phyloP scores from a whole-genome alignment of 2,797 vertebrate genomes.

The Coregonus ussuriensis region DNA sequence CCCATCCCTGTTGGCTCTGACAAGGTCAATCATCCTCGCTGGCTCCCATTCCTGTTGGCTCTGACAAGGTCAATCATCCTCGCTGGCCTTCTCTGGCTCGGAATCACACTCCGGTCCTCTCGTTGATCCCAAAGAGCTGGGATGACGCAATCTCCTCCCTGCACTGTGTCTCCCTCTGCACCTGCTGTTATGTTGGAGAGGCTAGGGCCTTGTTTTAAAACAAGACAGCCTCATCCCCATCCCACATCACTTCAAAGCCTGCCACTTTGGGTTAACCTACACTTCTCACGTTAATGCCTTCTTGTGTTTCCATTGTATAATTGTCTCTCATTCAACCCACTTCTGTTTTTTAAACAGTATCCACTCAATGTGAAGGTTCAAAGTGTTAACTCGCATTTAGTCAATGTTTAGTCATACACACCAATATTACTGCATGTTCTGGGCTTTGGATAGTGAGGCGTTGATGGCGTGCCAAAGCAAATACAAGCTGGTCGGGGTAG shows the following conservation, averaged over 20 bases:
- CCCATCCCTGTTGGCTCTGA: no score
- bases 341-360: background rate
- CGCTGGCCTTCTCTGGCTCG: conserved; percentile 16
- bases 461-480: background rate
- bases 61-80: no score
- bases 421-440: background rate
- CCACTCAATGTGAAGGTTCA: no score
- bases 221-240: conserved; percentile 34
- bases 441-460: background rate
- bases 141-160: conserved; percentile 16
- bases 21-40: no score
- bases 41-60: no score
- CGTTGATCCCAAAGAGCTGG: conserved; percentile 36
- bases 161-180: background rate
- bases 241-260: background rate
- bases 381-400: background rate
- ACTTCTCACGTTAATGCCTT: background rate
- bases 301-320: background rate
- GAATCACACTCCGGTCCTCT: conserved; percentile 52
- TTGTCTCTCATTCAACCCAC: background rate
- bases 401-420: background rate
- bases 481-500: background rate
- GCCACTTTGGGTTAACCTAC: background rate
- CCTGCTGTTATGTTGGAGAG: conserved; percentile 5
- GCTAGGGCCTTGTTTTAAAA: conserved; percentile 50